Conservation (phyloP, 2,888 invertebrate genomes). For the Falcaria lacertinaria region DNA sequence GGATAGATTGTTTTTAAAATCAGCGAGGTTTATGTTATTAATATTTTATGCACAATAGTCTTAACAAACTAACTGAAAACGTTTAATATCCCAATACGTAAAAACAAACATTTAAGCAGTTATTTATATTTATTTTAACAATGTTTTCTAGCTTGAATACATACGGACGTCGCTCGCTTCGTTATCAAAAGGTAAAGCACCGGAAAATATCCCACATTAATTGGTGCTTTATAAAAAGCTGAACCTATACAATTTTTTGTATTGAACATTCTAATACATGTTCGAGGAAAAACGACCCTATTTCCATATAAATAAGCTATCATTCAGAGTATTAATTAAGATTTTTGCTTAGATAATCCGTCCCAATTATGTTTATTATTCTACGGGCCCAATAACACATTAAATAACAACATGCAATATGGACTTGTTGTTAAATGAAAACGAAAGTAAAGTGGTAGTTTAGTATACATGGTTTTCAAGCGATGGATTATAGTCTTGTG, state of each 20-base stretch:
- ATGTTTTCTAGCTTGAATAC: neutral
- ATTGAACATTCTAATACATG: neutral
- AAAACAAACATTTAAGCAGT: no score
- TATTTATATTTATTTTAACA: neutral
- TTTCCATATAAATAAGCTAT: neutral
- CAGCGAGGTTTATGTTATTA: no score
- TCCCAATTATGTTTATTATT: slow-evolving; percentile 6
- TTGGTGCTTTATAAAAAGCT: slow-evolving; percentile 25
- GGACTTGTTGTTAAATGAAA: slow-evolving; percentile 4
- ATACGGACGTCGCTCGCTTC: slow-evolving; percentile 6
- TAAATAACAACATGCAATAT: slow-evolving; percentile 8
- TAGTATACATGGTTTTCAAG: no score
- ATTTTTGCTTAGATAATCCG: slow-evolving; percentile 18
- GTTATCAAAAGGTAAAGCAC: slow-evolving; percentile 25
- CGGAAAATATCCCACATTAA: slow-evolving; percentile 43
- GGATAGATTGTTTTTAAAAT: no score
- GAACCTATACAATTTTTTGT: neutral
- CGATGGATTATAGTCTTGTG: no score
- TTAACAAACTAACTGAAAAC: no score
- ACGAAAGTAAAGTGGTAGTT: no score
- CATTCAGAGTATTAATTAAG: no score
- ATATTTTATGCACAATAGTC: no score
- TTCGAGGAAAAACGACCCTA: neutral
- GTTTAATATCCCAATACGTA: no score
- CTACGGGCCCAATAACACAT: neutral